A percentile compares a stretch with the other conserved stretches of the same genome.
Conservation (phyloP, 2,797 vertebrate genomes). For the Oreonectes daqikongensis region DNA sequence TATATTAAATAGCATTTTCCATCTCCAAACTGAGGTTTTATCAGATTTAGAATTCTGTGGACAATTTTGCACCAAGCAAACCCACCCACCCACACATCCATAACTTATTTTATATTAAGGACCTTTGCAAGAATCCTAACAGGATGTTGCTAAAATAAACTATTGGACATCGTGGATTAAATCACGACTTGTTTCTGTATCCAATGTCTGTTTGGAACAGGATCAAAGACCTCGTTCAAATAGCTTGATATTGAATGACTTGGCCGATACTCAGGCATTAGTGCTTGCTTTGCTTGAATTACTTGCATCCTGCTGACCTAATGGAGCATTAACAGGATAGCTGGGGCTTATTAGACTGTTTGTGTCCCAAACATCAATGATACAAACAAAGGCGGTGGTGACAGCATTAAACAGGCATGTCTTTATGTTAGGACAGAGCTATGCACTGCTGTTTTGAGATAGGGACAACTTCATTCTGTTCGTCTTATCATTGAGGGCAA, state of each 20-base stretch:
- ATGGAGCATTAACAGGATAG: constrained; percentile 27
- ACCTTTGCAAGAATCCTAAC: constrained; percentile 2
- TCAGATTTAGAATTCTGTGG: background rate
- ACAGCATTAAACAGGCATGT: constrained; percentile 8
- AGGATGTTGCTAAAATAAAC: constrained; percentile 41
- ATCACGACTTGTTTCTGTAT: constrained; percentile 27
- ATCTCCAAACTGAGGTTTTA: background rate
- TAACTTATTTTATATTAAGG: background rate
- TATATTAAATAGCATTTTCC: background rate
- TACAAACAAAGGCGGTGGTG: constrained; percentile 20
- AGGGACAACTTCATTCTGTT: background rate
- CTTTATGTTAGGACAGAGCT: background rate
- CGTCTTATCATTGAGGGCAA: background rate
- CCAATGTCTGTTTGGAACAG: constrained; percentile 34
- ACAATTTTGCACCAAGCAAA: background rate
- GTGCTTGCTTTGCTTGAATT: constrained; percentile 41
- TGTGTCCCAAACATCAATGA: constrained; percentile 29
- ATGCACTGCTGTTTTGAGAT: background rate
- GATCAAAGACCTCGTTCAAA: constrained; percentile 30
- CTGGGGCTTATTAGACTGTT: constrained; percentile 37
- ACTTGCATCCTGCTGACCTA: constrained; percentile 46
- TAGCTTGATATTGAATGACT: constrained; percentile 47
- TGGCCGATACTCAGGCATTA: constrained; percentile 34
- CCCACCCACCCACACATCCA: constrained; percentile 1
- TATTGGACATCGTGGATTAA: constrained; percentile 28